A percentile compares a stretch with the other conserved stretches of the same genome.
Evolutionary conservation across 2,797 vertebrate species (phyloP).

Genomic region (Selene dorsalis): DNA sequence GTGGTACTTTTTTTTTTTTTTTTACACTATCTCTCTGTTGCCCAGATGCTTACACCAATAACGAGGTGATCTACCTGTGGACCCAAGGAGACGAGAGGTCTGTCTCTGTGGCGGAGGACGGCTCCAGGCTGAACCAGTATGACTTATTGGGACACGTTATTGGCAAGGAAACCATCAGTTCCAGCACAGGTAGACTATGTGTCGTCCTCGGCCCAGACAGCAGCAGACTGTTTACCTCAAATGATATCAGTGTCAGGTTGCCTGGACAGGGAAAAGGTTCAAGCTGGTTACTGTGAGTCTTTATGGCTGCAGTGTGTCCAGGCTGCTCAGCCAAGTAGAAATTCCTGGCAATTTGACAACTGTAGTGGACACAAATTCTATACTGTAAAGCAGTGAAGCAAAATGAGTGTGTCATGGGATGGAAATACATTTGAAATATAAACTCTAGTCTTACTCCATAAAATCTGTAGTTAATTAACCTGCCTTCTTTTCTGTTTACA

Average conservation of each 20-base stretch:
- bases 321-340: constrained; percentile 4
- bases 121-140: constrained; percentile 97
- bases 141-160: constrained; percentile 95
- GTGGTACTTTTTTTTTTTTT: background rate
- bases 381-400: constrained; percentile 11
- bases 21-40: background rate
- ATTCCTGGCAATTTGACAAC: constrained; percentile 19
- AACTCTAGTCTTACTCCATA: constrained; percentile 31
- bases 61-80: constrained; percentile 98
- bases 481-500: constrained; percentile 20
- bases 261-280: constrained; percentile 8
- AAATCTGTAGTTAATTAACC: constrained; percentile 48
- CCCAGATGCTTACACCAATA: constrained; percentile 96
- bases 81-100: constrained; percentile 93
- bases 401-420: constrained; percentile 22
- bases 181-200: constrained; percentile 92
- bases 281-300: background rate
- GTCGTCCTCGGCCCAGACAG: background rate
- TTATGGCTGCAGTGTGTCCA: background rate
- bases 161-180: constrained; percentile 96
- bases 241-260: constrained; percentile 9
- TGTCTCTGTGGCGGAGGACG: constrained; percentile 94
- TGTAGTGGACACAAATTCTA: constrained; percentile 1
- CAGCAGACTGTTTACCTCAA: background rate
- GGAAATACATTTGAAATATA: constrained; percentile 33